Evolutionary conservation across 2,113 vertebrate species (phyloP), one percentile per base, ranked within the genome.

Genomic region (Corythornis vintsioides): DNA sequence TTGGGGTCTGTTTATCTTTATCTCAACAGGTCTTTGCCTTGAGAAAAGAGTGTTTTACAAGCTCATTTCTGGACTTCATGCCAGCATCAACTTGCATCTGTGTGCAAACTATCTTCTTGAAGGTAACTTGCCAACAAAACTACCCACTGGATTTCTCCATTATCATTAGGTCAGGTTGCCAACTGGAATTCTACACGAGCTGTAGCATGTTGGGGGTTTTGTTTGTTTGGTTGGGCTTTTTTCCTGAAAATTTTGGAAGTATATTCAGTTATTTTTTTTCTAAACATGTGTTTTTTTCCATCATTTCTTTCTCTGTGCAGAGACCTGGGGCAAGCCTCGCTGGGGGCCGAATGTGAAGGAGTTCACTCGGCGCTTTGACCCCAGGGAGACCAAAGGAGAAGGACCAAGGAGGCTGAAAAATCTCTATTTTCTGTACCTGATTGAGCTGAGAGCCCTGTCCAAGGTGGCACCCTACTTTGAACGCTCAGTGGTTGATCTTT

Each of bases 41-140:
- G 99, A 99, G 97, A 99, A 99, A 91, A 98, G 99, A 96, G 99
- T 99, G 26, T 99, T 99, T 96, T 99, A 99, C 94, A 97, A 99
- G 40, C 98, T 99, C 40, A 99, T 99, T 96, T 99, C 99, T 3
- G 99, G 99, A 92, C 99, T 99, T 88, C 99, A 99, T 92, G 98
- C 98, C 97, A 99, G 99, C 97, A 99, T 99, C 97, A 99, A 99
- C 95, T 98, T 99, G 95, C 99, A 99, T 95, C 98, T 99, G 25
- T 98, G 98, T 81, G 98, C 98, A 29, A 97, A 99, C 93, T 98
- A 99, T 92, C 98, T 99, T 94, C 97, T 99, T 86, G 98, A 99
- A 95, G 99, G 99, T 99, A 98, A 92, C 71, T 64, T 25, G 38
- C 38, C 38, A 38, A 10, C 57, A 69, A 91, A 86, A 88, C 8